Percentiles rank a stretch among this genome's conserved stretches.
Evolutionary conservation across 1,140 invertebrate species (phyloP).

Genomic region (Neotoxoptera formosana): DNA sequence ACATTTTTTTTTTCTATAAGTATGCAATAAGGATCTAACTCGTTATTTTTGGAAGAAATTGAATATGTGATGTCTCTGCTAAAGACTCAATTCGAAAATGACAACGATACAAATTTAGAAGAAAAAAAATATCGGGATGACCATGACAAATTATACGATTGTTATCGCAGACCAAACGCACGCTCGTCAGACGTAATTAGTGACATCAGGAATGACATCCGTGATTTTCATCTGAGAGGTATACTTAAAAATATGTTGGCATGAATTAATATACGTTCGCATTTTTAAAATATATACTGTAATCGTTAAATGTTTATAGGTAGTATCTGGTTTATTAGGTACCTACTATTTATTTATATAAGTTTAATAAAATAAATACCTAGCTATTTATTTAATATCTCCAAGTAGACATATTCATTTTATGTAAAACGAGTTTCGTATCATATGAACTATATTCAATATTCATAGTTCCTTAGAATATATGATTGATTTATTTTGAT

Average conservation of each 20-base stretch:
- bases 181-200: neutral
- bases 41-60: neutral
- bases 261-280: neutral
- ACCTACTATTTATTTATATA: neutral
- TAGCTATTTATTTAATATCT: too few relatives aligned
- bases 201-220: neutral
- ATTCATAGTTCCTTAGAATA: neutral
- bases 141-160: neutral
- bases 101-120: constrained; percentile 29
- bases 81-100: constrained; percentile 30
- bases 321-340: neutral
- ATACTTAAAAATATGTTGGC: constrained; percentile 5
- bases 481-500: too few relatives aligned
- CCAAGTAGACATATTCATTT: neutral
- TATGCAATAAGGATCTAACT: neutral
- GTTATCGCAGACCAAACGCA: constrained; percentile 9
- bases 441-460: neutral
- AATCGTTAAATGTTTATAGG: neutral
- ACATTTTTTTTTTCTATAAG: neutral
- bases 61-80: constrained; percentile 48
- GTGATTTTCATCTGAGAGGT: constrained; percentile 55
- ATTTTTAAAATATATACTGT: neutral
- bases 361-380: neutral
- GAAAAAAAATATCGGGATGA: constrained; percentile 20
- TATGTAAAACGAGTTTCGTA: neutral